Evolutionary conservation across 2,113 vertebrate species (phyloP), one percentile per base, ranked within the genome.

Genomic region (Gymnocephalus cernua): DNA sequence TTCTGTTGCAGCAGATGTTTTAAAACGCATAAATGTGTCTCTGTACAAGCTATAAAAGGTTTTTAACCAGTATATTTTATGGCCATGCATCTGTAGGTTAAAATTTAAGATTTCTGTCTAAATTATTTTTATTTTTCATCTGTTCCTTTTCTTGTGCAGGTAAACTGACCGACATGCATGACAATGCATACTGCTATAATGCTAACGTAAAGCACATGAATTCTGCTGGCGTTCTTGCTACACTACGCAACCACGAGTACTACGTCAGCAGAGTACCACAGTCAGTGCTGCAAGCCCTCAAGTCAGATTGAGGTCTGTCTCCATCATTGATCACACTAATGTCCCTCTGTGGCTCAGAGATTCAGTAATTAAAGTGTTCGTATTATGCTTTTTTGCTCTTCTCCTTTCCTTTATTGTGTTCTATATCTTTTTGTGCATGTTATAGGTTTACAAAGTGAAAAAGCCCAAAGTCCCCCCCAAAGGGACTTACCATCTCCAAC

Each of bases 121-220:
- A 44, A 32, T 32, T 50, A 9, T 54, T 25, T 80, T 14, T 62
- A 23, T 13, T 13, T 6, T 9, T 45, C 4, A 4, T 47, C 2
- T 44, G 2, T 51, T 54, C 27, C 57, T 54, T 69, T 65, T 32
- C 32, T 71, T 38, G 14, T 86, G 69, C 81, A 99, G 98, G 98
- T 57, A 97, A 96, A 86, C 91, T 99, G 87, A 99, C 98, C 0
- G 98, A 99, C 86, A 95, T 99, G 86, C 95, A 95, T 78, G 97
- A 98, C 9, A 97, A 97, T 48, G 50, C 94, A 6, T 97, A 97
- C 83, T 64, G 93, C 48, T 99, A 99, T 44, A 87, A 97, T 29
- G 98, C 97, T 54, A 93, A 96, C 0, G 97, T 99, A 53, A 97
- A 99, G 84, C 97, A 98, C 89, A 97, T 99, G 97, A 99, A 99